Base-by-base conservation (phyloP, 2,113 vertebrate genomes). In the Agelaius tricolor region DNA sequence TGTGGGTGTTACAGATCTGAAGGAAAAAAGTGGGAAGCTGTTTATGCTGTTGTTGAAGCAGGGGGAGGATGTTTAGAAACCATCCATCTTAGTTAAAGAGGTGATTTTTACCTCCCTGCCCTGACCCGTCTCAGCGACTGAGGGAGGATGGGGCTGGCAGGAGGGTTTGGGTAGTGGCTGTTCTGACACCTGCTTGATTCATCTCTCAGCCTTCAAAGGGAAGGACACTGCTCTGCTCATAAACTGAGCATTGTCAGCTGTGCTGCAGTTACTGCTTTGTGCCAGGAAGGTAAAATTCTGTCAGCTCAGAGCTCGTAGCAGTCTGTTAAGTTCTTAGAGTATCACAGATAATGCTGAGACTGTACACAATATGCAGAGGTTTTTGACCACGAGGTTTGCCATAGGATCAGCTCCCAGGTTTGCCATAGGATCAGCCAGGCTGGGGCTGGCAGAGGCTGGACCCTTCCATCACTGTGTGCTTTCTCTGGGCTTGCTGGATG, bases 41-140 rank as follows among this genome's bases (percentile, higher is more conserved):
- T 71, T 84, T 8, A 1, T 37, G 7, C 11, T 65, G 67, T 44
- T 73, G 6, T 5, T 49, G 35, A 66, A 73, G 21, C 35, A 59
- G 59, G 52, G 44, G 59, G 31, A 66, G 31, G 31, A 6, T 58
- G 59, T 23, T 17, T 13, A 17, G 13, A 15, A 28, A 19, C 21
- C 2, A 3, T 58, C 17, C 10, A 11, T 41, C 52, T 35, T 5
- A 22, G 39, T 73, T 52, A 43, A 63, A 31, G 21, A 5, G 22
- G 39, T 33, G n/a, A 8, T 24, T 11, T 2, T 8, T 13, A 41
- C 5, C 13, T 51, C 24, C 31, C 47, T 67, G 23, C 21, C 33
- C 52, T 28, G 47, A 18, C 31, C 65, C 35, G 8, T 4, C 13
- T 21, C 54, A 26, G 61, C 0, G 0, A 0, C 27, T 55, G 8